Conservation (phyloP, 1,140 invertebrate genomes). For the Aplysia californica region DNA sequence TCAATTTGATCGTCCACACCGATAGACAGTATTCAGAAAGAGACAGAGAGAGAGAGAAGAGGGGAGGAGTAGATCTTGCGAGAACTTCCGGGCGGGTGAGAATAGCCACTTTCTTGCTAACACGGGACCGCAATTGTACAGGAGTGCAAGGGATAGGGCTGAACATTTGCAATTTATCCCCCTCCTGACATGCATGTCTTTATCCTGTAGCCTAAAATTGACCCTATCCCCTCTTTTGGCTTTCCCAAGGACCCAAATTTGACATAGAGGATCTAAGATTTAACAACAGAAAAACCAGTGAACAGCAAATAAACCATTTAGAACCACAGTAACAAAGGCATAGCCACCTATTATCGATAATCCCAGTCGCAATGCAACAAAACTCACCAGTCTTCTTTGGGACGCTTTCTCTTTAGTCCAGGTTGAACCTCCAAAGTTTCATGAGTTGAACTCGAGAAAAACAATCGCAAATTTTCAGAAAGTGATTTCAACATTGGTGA, state of each 20-base stretch:
- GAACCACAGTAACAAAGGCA: neutral
- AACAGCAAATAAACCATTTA: neutral
- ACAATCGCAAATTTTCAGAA: neutral
- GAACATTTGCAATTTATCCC: neutral
- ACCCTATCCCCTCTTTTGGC: neutral
- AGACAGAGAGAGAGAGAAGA: neutral
- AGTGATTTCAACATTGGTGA: conserved; percentile 20
- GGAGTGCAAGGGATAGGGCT: neutral
- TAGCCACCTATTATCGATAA: conserved; percentile 15
- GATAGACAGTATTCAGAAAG: too few species aligned
- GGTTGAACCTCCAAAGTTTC: neutral
- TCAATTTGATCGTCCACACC: too few species aligned
- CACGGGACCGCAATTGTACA: too few species aligned
- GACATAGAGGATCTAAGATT: neutral
- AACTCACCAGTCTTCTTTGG: conserved; percentile 4
- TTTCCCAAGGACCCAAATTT: neutral
- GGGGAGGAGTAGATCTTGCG: too few species aligned
- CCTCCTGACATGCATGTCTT: neutral
- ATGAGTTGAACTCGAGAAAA: neutral
- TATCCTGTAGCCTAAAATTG: neutral
- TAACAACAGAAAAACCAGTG: neutral
- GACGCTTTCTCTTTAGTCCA: conserved; percentile 18
- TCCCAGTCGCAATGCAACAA: neutral
- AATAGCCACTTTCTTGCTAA: too few species aligned
- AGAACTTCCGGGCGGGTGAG: too few species aligned